phyloP scores from a whole-genome alignment of 2,888 invertebrate genomes.

The Asteroscopus sphinx region DNA sequence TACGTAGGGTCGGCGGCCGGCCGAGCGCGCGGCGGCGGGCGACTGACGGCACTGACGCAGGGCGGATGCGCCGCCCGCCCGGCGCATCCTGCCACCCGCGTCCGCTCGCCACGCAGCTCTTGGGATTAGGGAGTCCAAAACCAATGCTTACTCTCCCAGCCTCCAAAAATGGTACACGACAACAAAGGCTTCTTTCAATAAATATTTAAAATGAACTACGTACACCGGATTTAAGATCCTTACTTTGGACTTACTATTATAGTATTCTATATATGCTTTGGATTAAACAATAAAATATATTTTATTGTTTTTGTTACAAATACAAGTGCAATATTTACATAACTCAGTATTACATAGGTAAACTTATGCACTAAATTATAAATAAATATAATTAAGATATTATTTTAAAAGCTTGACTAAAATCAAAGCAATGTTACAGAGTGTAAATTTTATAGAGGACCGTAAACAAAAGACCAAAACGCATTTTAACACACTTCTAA shows the following conservation, averaged over 20 bases:
- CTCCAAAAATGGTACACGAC: constrained; percentile 5
- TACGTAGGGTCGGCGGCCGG: constrained; percentile 77
- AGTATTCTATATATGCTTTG: too few relatives aligned
- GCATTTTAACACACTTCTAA: too few relatives aligned
- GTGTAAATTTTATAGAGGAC: too few relatives aligned
- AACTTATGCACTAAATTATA: too few relatives aligned
- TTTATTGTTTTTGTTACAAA: too few relatives aligned
- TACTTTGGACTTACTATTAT: too few relatives aligned
- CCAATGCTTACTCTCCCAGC: constrained; percentile 17
- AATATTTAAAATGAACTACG: not conserved
- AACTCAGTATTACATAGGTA: too few relatives aligned
- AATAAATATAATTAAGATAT: too few relatives aligned
- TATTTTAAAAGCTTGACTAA: not conserved
- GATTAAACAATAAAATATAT: too few relatives aligned
- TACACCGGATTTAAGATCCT: not conserved
- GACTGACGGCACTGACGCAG: constrained; percentile 86
- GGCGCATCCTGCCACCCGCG: constrained; percentile 82
- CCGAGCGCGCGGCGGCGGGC: constrained; percentile 86
- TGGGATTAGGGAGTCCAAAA: constrained; percentile 60
- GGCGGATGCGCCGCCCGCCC: constrained; percentile 86
- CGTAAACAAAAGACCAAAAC: too few relatives aligned
- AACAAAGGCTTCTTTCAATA: constrained; percentile 5
- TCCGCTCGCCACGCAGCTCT: constrained; percentile 63
- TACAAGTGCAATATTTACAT: too few relatives aligned
- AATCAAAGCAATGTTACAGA: too few relatives aligned